phyloP scores from a whole-genome alignment of 2,888 invertebrate species.

The Apantesis nais region DNA sequence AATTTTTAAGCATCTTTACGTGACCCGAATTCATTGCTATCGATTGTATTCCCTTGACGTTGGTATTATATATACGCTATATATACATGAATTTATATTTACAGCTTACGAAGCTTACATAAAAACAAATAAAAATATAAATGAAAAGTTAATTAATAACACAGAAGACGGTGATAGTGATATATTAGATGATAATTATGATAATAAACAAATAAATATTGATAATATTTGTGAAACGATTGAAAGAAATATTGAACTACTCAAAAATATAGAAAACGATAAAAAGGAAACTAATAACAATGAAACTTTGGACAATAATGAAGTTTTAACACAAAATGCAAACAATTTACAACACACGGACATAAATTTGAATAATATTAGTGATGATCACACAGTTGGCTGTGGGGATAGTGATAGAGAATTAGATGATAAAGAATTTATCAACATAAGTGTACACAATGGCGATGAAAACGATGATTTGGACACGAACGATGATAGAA shows the following conservation, averaged over 20 bases:
- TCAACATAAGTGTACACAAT: constrained; percentile 28
- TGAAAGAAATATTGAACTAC: constrained; percentile 16
- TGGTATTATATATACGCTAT: background rate
- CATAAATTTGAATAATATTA: constrained; percentile 4
- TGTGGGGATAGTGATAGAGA: constrained; percentile 21
- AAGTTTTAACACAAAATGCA: background rate
- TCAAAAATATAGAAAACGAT: background rate
- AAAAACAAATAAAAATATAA: constrained; percentile 48
- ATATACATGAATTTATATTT: constrained; percentile 38
- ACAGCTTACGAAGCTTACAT: constrained; percentile 72
- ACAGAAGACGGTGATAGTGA: constrained; percentile 42
- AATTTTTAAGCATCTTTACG: background rate
- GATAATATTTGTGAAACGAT: constrained; percentile 6
- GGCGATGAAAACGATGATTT: constrained; percentile 13
- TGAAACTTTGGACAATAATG: background rate
- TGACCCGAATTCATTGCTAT: too few species aligned
- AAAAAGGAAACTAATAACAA: background rate
- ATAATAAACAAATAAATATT: background rate
- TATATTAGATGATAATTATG: constrained; percentile 27
- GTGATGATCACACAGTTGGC: constrained; percentile 2
- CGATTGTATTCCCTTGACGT: background rate
- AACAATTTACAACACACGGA: constrained; percentile 22
- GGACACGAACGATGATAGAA: constrained; percentile 4
- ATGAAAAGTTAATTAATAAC: constrained; percentile 34
- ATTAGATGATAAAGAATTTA: constrained; percentile 16